Conservation (phyloP, 1,140 invertebrate species). For the Elymnias hypermnestra region DNA sequence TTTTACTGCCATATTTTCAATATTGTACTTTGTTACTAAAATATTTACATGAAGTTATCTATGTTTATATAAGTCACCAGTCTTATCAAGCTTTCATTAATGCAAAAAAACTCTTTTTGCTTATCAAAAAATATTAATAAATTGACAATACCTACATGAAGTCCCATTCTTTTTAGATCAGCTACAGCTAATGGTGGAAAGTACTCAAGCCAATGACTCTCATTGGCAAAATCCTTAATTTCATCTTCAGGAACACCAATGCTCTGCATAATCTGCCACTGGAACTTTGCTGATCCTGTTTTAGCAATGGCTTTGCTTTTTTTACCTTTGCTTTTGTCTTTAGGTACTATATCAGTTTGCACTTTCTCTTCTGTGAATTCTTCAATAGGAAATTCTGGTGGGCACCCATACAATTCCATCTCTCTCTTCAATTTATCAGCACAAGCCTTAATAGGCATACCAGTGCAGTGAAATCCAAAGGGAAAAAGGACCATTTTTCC, state of each 20-base stretch:
- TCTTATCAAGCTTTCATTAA: too few relatives aligned
- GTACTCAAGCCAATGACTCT: conserved; percentile 95
- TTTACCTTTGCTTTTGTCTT: conserved; percentile 98
- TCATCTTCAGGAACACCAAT: conserved; percentile 93
- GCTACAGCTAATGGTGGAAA: conserved; percentile 94
- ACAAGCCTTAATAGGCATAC: conserved; percentile 98
- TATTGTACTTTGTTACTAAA: too few relatives aligned
- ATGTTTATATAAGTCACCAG: too few relatives aligned
- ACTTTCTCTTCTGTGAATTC: conserved; percentile 68
- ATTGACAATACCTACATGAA: conserved; percentile 88
- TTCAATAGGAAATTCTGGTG: conserved; percentile 91
- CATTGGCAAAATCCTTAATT: conserved; percentile 95
- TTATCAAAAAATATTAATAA: too few relatives aligned
- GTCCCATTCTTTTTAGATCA: conserved; percentile 92
- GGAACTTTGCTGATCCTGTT: conserved; percentile 91
- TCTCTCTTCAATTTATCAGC: conserved; percentile 98
- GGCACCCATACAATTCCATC: conserved; percentile 94
- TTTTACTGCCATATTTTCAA: too few relatives aligned
- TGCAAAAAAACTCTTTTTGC: too few relatives aligned
- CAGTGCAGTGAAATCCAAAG: conserved; percentile 99
- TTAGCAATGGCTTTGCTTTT: conserved; percentile 99
- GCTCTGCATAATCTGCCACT: conserved; percentile 99
- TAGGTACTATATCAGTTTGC: conserved; percentile 80
- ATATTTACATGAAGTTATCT: too few relatives aligned
- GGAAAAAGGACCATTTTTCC: conserved; percentile 97